Percentiles rank a stretch among this genome's conserved stretches.
Evolutionary conservation across 1,140 invertebrate species (phyloP).

Genomic region (Pseudobourletiella spinata): DNA sequence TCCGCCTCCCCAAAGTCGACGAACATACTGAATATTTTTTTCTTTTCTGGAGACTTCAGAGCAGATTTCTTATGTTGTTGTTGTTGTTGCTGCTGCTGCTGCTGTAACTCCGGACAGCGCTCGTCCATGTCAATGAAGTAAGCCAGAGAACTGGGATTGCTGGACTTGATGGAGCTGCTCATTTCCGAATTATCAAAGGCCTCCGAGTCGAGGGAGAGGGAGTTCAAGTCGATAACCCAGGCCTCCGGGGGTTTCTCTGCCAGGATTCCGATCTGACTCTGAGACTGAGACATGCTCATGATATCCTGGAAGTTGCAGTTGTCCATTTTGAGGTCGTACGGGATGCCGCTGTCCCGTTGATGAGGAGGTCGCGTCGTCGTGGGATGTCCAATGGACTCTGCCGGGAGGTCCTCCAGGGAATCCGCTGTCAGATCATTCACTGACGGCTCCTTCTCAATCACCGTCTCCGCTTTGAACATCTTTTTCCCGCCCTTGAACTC

Average conservation of each 20-base stretch:
- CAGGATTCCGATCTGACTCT: conserved; percentile 20
- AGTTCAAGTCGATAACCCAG: conserved; percentile 34
- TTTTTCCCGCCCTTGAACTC: background rate
- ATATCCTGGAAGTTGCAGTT: conserved; percentile 1
- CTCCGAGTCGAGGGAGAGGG: conserved; percentile 19
- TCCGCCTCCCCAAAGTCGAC: conserved; percentile 22
- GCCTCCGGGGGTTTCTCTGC: conserved; percentile 32
- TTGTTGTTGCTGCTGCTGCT: background rate
- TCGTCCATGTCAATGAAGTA: conserved; percentile 32
- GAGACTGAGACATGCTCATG: background rate
- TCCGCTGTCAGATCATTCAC: conserved; percentile 19
- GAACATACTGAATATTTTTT: conserved; percentile 35
- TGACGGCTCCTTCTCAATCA: background rate
- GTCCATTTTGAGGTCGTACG: background rate
- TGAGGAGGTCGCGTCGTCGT: background rate
- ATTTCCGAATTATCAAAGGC: conserved; percentile 7
- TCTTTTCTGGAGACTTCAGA: conserved; percentile 10
- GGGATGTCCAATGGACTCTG: background rate
- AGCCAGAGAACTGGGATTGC: conserved; percentile 29
- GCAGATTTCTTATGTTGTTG: background rate
- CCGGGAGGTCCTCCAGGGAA: conserved; percentile 22
- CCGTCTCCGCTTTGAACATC: background rate
- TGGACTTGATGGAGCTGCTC: conserved; percentile 15
- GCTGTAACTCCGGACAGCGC: background rate
- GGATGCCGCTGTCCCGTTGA: background rate